These are phyloP conservation scores for Bradysia coprophila DNA, from an alignment of 1,140 invertebrate species.

Conservation along the genomic window DNA sequence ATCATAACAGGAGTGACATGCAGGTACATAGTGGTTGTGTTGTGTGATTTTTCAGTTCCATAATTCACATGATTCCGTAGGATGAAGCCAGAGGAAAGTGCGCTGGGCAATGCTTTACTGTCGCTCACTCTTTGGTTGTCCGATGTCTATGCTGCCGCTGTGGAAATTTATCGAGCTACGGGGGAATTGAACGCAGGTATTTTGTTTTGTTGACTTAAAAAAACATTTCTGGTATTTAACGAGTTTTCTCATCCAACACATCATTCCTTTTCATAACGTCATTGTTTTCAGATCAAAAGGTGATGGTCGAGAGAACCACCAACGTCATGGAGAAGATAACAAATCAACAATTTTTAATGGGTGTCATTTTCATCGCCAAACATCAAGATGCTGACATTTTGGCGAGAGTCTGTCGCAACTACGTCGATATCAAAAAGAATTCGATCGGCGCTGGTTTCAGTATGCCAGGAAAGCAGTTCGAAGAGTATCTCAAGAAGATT, in stretches of 20 bases:
- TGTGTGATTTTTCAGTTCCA: too few species aligned
- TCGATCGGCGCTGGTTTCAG: conserved; percentile 16
- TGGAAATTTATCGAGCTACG: conserved; percentile 29
- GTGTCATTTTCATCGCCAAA: conserved; percentile 67
- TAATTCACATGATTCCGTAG: too few species aligned
- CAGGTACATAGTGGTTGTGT: conserved; percentile 7
- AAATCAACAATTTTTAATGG: conserved; percentile 52
- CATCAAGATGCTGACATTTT: conserved; percentile 37
- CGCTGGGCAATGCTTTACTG: conserved; percentile 51
- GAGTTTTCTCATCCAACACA: too few species aligned
- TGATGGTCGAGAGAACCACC: conserved; percentile 49
- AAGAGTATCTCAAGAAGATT: conserved; percentile 15
- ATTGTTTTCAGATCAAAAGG: conserved; percentile 30
- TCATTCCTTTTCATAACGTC: too few species aligned
- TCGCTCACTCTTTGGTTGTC: conserved; percentile 64
- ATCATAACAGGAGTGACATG: conserved; percentile 49
- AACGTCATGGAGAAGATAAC: conserved; percentile 48
- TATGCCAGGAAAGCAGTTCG: neutral
- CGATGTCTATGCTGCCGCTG: conserved; percentile 49
- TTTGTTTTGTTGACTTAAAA: too few species aligned
- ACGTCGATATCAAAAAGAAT: conserved; percentile 14
- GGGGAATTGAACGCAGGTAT: conserved; percentile 22
- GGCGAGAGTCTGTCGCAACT: conserved; percentile 13
- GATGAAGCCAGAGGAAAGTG: conserved; percentile 64
- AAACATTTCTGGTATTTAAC: too few species aligned